These are phyloP conservation scores for Torymus texanus DNA, from an alignment of 2,888 invertebrate species.

Conservation along the genomic window DNA sequence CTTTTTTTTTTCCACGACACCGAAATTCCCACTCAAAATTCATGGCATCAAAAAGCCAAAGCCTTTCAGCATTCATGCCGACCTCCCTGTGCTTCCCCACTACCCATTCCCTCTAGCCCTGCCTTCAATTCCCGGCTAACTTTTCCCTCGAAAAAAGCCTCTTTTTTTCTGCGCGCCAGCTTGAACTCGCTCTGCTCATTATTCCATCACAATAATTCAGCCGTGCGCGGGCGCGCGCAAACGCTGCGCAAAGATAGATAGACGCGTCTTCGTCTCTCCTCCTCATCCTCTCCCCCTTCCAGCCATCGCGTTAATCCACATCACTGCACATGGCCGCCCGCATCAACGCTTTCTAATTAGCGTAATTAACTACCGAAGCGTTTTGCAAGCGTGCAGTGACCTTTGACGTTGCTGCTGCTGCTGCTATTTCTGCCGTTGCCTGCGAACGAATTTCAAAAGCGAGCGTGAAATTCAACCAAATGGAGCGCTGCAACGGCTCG, in stretches of 20 bases:
- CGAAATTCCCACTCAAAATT: no score
- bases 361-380: conserved; percentile 49
- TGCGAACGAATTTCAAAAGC: not conserved
- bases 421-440: not conserved
- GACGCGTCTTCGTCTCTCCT: no score
- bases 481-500: not conserved
- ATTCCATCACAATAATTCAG: conserved; percentile 36
- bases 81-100: not conserved
- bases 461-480: conserved; percentile 21
- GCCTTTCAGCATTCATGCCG: not conserved
- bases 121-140: no score
- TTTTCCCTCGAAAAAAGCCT: no score
- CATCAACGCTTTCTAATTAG: conserved; percentile 55
- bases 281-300: no score
- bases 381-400: not conserved
- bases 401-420: not conserved
- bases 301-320: no score
- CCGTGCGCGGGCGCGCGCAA: not conserved
- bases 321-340: not conserved
- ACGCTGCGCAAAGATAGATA: no score
- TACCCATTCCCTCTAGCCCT: no score
- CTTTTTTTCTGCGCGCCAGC: not conserved
- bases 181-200: conserved; percentile 38
- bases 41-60: not conserved
- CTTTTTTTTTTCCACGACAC: no score